Base-by-base conservation (phyloP, 1,140 invertebrate genomes). In the Muscidifurax raptorellus region DNA sequence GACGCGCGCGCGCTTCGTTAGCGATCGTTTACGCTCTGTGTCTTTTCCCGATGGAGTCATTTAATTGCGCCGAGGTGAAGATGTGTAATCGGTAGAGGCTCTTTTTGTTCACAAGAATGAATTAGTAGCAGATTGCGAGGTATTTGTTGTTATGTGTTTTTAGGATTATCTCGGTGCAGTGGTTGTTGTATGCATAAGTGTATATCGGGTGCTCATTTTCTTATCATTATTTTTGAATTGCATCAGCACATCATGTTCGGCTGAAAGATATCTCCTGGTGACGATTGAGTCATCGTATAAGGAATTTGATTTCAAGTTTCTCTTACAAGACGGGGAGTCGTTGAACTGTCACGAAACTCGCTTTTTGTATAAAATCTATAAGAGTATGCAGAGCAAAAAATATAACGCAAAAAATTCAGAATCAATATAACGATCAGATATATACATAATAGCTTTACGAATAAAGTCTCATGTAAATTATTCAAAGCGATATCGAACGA, bases 1-100 rank as follows among this genome's bases (percentile, higher is more conserved):
- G 76, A 74, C n/a, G 64, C 69, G 82, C 28, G 10, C 36, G 52
- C 40, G 75, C 80, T 83, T 67, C 74, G 25, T 83, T 77, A 83
- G 40, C 27, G 74, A 72, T 72, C 71, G 52, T 59, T 59, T 59
- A n/a, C 52, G 52, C 52, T n/a, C 22, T n/a, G 52, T n/a, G 52
- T 59, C 52, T 59, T 59, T n/a, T 9, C 28, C 74, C 1, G 40
- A 80, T 80, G 40, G 64, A 79, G 64, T 71, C 78, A 80, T 69
- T 72, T 74, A 81, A 81, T 74, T 59, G 36, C 44, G 2, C 36
- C 36, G 66, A 72, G 76, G 66, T 84, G 67, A 40, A 72, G 76
- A 78, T 79, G 66, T 32, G 81, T 25, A 27, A 25, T 27, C 22
- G 40, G 4, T 66, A 72, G 22, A 36, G 30, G 36, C 75, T 77